A percentile compares a stretch with the other conserved stretches of the same genome.
These are phyloP conservation scores for Tangara arthus DNA, from an alignment of 2,797 vertebrate genomes.

Conservation along the genomic window DNA sequence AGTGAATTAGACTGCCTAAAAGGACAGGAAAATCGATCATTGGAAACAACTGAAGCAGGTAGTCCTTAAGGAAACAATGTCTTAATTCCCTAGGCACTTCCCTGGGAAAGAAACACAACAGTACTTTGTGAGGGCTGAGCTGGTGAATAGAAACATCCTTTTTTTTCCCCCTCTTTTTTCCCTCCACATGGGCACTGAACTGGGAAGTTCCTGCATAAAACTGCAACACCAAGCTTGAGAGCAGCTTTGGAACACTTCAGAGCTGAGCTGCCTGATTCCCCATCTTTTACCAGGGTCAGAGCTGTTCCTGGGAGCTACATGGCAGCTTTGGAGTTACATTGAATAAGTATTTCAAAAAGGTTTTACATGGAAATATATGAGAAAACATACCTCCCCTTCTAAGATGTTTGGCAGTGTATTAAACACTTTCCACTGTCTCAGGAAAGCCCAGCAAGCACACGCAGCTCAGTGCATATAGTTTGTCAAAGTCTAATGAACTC, in stretches of 20 bases:
- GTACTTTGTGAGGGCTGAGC: background rate
- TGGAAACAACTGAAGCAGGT: conserved; percentile 15
- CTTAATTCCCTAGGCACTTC: background rate
- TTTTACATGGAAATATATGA: background rate
- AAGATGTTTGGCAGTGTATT: background rate
- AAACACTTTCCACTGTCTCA: background rate
- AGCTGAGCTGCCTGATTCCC: background rate
- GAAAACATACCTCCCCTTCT: background rate
- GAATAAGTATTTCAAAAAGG: background rate
- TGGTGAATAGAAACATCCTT: background rate
- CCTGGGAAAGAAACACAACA: background rate
- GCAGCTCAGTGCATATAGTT: background rate
- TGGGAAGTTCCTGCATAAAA: background rate
- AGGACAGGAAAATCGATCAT: conserved; percentile 32
- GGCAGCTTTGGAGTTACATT: background rate
- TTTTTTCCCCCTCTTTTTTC: accelerated
- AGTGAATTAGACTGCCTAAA: conserved; percentile 40
- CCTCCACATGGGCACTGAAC: background rate
- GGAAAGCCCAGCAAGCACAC: background rate
- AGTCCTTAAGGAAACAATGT: conserved; percentile 13
- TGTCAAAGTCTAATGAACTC: conserved; percentile 38
- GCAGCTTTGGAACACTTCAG: background rate
- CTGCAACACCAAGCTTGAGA: background rate
- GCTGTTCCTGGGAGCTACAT: background rate
- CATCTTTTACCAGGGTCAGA: background rate